phyloP scores from a whole-genome alignment of 2,113 vertebrate species.

The Hippocampus comes region DNA sequence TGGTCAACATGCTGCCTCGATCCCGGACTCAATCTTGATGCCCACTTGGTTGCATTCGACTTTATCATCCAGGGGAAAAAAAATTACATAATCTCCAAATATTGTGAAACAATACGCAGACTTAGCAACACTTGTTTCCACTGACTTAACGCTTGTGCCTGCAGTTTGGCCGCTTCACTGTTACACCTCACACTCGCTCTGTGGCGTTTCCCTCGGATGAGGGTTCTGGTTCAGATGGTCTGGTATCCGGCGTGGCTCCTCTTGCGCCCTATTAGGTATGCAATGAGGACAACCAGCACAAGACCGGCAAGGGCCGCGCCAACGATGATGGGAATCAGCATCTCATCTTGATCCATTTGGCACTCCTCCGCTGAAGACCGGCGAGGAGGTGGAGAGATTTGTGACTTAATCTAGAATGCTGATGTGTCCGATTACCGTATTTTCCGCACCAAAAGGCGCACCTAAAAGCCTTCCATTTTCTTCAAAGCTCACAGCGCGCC shows the following conservation, averaged over 20 bases:
- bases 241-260: conserved; percentile 97
- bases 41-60: conserved; percentile 9
- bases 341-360: conserved; percentile 86
- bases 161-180: neutral
- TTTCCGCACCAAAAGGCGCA: too few species aligned
- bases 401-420: too few species aligned
- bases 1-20: conserved; percentile 4
- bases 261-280: conserved; percentile 94
- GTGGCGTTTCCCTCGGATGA: neutral
- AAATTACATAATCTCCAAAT: conserved; percentile 7
- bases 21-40: conserved; percentile 20
- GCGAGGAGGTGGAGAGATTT: neutral
- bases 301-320: conserved; percentile 92
- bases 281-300: conserved; percentile 91
- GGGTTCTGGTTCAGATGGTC: conserved; percentile 80
- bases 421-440: too few species aligned
- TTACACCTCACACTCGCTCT: conserved; percentile 1
- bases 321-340: conserved; percentile 95
- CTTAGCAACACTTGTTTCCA: conserved; percentile 8
- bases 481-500: too few species aligned
- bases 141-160: conserved; percentile 19
- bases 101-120: conserved; percentile 30
- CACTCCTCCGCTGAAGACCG: conserved; percentile 84
- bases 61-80: conserved; percentile 26
- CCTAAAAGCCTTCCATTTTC: too few species aligned